Conservation (phyloP, 2,888 invertebrate species). For the Meteorus colon region DNA sequence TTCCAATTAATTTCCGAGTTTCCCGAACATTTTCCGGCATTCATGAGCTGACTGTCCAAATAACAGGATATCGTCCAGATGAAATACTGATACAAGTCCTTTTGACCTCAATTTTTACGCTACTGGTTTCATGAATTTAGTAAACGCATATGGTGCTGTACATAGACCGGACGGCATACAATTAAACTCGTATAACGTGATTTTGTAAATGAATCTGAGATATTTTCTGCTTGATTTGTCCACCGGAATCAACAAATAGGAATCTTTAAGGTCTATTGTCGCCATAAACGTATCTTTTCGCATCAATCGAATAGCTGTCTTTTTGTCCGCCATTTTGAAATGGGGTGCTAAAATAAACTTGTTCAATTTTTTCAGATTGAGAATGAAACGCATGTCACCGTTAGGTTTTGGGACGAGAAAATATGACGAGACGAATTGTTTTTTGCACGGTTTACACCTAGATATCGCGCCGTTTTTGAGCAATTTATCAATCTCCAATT, state of each 20-base stretch:
- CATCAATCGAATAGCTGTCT: slow-evolving; percentile 4
- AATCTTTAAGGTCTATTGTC: slow-evolving; percentile 29
- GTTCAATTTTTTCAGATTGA: slow-evolving; percentile 25
- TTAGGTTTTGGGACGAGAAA: slow-evolving; percentile 22
- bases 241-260: slow-evolving; percentile 32
- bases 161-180: slow-evolving; percentile 28
- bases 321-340: slow-evolving; percentile 26
- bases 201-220: slow-evolving; percentile 5
- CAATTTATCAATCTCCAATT: slow-evolving; percentile 10
- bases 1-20: no score
- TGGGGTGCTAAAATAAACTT: slow-evolving; percentile 1
- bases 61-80: slow-evolving; percentile 25
- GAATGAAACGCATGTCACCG: slow-evolving; percentile 13
- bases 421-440: background rate
- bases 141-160: background rate
- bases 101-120: background rate
- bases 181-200: slow-evolving; percentile 17
- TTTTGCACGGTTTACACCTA: background rate
- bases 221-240: slow-evolving; percentile 22
- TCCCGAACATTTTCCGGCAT: slow-evolving; percentile 14
- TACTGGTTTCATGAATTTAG: slow-evolving; percentile 29
- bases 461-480: background rate
- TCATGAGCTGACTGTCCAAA: background rate
- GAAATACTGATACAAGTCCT: slow-evolving; percentile 14
- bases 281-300: slow-evolving; percentile 4